A percentile compares a stretch with the other conserved stretches of the same genome.
These are phyloP conservation scores for Hyaena hyaena DNA, from an alignment of 2,113 vertebrate species.

Conservation along the genomic window DNA sequence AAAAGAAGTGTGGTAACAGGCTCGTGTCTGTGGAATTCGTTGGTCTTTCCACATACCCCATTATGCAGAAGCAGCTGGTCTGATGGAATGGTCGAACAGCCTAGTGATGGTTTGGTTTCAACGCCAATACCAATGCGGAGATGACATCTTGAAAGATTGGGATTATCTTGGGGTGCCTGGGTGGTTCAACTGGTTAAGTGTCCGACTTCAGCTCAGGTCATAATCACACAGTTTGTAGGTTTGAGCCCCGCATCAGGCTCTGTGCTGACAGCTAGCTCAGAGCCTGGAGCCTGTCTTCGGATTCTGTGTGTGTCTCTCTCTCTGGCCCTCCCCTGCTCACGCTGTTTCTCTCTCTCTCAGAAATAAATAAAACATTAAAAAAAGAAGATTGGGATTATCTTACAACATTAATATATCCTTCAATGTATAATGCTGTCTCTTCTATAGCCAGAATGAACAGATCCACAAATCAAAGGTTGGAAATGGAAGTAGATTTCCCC, in stretches of 20 bases:
- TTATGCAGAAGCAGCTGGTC: background rate
- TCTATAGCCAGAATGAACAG: background rate
- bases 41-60: background rate
- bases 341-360: no score
- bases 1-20: background rate
- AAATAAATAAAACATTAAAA: no score
- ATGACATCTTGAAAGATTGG: background rate
- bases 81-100: background rate
- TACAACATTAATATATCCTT: background rate
- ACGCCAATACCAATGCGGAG: background rate
- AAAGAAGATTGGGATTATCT: background rate
- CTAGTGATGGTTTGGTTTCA: background rate
- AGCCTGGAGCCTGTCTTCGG: no score
- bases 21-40: background rate
- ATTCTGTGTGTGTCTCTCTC: no score
- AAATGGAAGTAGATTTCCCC: background rate
- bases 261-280: no score
- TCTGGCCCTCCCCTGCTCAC: no score
- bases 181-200: no score
- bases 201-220: no score
- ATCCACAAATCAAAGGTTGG: background rate
- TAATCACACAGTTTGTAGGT: no score
- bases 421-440: background rate
- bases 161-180: background rate
- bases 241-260: no score